These are phyloP conservation scores for Charina bottae DNA, from an alignment of 2,113 vertebrate species.

Conservation along the genomic window DNA sequence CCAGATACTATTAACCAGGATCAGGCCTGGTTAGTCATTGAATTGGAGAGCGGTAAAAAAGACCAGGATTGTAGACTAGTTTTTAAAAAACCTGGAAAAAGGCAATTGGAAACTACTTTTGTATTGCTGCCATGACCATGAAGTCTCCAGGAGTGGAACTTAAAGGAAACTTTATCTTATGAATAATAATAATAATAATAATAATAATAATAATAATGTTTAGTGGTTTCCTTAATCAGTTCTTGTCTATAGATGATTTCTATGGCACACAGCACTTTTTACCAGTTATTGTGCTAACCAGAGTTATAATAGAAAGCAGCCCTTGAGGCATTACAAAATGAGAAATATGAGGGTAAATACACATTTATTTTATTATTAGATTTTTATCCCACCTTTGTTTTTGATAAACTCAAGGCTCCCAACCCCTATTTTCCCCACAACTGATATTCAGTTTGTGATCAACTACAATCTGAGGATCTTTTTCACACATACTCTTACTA, in stretches of 20 bases:
- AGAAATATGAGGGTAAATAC: not conserved
- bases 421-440: too few relatives aligned
- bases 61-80: not conserved
- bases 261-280: not conserved
- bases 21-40: not conserved
- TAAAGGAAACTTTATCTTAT: not conserved
- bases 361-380: not conserved
- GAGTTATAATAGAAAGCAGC: not conserved
- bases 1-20: not conserved
- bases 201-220: not conserved
- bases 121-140: not conserved
- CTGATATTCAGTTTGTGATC: too few relatives aligned
- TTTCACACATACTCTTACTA: too few relatives aligned
- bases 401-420: too few relatives aligned
- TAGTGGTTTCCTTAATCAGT: not conserved
- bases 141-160: not conserved
- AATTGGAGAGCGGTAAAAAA: not conserved
- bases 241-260: not conserved
- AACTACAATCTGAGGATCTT: too few relatives aligned
- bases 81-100: not conserved
- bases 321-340: not conserved
- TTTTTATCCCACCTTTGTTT: not conserved
- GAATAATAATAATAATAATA: too few relatives aligned
- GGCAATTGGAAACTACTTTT: not conserved
- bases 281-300: not conserved